Conservation (phyloP, 2,888 invertebrate species). For the Phortica magna region DNA sequence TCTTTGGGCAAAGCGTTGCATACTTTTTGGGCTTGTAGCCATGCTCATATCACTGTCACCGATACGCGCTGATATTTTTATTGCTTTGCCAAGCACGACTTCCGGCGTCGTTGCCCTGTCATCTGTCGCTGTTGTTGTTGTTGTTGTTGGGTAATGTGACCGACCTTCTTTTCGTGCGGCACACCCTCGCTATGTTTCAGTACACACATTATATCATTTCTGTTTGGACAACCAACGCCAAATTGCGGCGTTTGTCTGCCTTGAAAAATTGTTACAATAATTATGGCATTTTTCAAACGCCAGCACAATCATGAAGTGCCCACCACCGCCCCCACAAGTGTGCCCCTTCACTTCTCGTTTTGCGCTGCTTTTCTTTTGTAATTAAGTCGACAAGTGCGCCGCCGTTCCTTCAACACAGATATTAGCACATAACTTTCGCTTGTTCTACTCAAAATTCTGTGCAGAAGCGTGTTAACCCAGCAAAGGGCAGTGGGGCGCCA, state of each 20-base stretch:
- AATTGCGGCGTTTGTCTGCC: neutral
- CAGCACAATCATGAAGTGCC: neutral
- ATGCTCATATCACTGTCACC: constrained; percentile 16
- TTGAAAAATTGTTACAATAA: constrained; percentile 21
- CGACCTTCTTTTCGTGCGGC: neutral
- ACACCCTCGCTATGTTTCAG: neutral
- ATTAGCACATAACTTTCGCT: constrained; percentile 16
- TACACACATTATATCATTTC: neutral
- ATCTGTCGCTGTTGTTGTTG: constrained; percentile 19
- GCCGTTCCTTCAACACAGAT: constrained; percentile 1
- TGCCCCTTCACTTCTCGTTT: neutral
- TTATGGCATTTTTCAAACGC: constrained; percentile 13
- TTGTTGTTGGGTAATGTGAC: neutral
- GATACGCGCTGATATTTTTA: constrained; percentile 11
- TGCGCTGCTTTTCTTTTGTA: constrained; percentile 48
- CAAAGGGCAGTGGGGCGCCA: neutral
- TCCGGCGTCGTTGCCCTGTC: constrained; percentile 28
- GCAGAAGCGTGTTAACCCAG: neutral
- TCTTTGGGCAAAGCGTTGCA: neutral
- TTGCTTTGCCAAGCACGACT: constrained; percentile 49
- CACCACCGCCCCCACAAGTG: neutral
- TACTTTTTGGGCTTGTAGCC: neutral
- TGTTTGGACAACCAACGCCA: neutral
- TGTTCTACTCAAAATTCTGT: constrained; percentile 44
- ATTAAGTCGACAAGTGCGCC: constrained; percentile 59